These are phyloP conservation scores for Eulemur macaco DNA, from an alignment of 2,113 vertebrate species.

Conservation along the genomic window DNA sequence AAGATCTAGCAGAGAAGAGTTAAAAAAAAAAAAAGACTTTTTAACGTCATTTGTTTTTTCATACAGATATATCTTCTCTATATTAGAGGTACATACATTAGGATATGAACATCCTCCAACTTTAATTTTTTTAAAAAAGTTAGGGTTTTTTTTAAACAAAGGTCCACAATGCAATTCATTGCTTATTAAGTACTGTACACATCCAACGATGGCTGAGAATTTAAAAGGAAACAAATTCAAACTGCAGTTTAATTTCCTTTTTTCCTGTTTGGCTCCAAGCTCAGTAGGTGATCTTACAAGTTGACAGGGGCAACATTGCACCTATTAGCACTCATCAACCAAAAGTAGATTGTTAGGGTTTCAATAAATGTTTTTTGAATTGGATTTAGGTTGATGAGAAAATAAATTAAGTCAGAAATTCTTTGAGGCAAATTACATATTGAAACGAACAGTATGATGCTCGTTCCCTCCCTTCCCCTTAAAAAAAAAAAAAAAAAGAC, in stretches of 20 bases:
- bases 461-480: too few species aligned
- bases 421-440: conserved; percentile 70
- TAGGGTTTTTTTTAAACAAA: neutral
- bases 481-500: neutral
- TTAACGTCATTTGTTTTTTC: neutral
- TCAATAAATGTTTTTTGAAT: conserved; percentile 65
- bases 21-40: neutral
- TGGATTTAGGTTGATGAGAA: conserved; percentile 75
- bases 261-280: conserved; percentile 53
- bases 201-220: neutral
- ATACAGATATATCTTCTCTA: neutral
- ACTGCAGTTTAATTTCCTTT: conserved; percentile 46
- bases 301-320: conserved; percentile 57
- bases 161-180: neutral
- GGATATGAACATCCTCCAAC: neutral
- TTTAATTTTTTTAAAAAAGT: neutral
- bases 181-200: conserved; percentile 41
- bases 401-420: conserved; percentile 70
- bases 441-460: conserved; percentile 77
- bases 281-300: conserved; percentile 39
- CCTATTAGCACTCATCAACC: conserved; percentile 74
- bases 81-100: neutral
- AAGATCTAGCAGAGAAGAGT: neutral
- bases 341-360: conserved; percentile 60
- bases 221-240: conserved; percentile 53